Evolutionary conservation across 2,888 invertebrate genomes (phyloP).

Genomic region (Agrilus biguttatus): DNA sequence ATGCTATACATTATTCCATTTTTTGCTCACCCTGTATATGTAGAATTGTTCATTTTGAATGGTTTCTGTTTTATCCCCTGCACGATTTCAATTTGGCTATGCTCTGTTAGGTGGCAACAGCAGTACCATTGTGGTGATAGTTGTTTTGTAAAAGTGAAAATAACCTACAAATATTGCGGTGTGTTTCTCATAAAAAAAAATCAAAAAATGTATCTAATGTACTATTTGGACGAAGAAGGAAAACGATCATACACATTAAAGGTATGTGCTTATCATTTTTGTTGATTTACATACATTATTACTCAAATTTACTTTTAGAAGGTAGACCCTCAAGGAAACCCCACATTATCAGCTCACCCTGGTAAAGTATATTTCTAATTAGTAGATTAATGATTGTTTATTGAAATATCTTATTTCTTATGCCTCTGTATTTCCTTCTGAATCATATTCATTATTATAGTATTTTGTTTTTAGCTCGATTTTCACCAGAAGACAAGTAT

Average conservation of each 20-base stretch:
- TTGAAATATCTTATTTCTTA: too few species aligned
- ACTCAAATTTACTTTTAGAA: constrained; percentile 46
- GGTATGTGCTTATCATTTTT: constrained; percentile 34
- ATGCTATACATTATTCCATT: too few species aligned
- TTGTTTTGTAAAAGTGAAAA: too few species aligned
- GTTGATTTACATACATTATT: not conserved
- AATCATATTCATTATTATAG: not conserved
- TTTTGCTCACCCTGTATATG: too few species aligned
- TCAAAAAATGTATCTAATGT: constrained; percentile 58
- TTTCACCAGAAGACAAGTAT: constrained; percentile 90
- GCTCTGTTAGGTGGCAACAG: too few species aligned
- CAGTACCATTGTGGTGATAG: too few species aligned
- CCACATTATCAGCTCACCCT: constrained; percentile 82
- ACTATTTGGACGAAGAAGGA: constrained; percentile 60
- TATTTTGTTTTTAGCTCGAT: constrained; percentile 55
- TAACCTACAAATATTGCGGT: too few species aligned
- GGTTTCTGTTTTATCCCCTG: too few species aligned
- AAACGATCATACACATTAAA: constrained; percentile 75
- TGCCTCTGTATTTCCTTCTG: too few species aligned
- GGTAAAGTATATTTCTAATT: constrained; percentile 29
- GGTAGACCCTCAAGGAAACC: constrained; percentile 59
- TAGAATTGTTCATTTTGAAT: too few species aligned
- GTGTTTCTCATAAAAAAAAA: too few species aligned
- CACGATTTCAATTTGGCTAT: too few species aligned
- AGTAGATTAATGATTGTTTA: not conserved